A percentile compares a stretch with the other conserved stretches of the same genome.
These are phyloP conservation scores for Bostrychus sinensis DNA, from an alignment of 2,113 vertebrate species.

Conservation along the genomic window DNA sequence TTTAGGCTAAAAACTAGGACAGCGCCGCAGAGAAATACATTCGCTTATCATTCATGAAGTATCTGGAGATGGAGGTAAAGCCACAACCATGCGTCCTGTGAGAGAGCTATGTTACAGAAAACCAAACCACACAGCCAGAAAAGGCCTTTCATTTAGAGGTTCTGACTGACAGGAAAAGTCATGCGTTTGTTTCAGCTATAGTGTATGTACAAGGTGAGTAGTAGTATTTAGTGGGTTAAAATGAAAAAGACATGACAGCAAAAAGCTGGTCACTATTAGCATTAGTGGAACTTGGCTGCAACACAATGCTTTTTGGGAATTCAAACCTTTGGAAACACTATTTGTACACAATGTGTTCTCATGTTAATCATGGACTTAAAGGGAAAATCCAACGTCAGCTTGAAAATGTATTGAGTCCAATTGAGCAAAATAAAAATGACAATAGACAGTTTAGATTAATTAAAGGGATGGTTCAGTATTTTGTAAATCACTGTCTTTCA, in stretches of 20 bases:
- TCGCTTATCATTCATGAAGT: slow-evolving; percentile 71
- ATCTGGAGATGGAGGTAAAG: slow-evolving; percentile 62
- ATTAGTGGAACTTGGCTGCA: slow-evolving; percentile 22
- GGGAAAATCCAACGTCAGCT: slow-evolving; percentile 48
- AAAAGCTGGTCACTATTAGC: slow-evolving; percentile 8
- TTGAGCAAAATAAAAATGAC: not conserved
- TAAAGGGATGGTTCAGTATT: not conserved
- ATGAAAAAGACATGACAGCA: slow-evolving; percentile 15
- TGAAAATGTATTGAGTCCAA: not conserved
- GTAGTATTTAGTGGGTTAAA: slow-evolving; percentile 33
- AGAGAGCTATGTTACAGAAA: slow-evolving; percentile 63
- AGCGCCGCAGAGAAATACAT: slow-evolving; percentile 68
- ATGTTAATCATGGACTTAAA: slow-evolving; percentile 36
- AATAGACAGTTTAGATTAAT: not conserved
- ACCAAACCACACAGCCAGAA: slow-evolving; percentile 66
- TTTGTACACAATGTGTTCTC: slow-evolving; percentile 19
- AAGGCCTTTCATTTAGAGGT: slow-evolving; percentile 67
- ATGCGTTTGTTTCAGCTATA: slow-evolving; percentile 75
- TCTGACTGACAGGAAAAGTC: slow-evolving; percentile 62
- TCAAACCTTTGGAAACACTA: slow-evolving; percentile 34
- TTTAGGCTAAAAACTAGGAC: slow-evolving; percentile 60
- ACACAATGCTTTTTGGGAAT: slow-evolving; percentile 29
- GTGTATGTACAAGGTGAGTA: slow-evolving; percentile 76
- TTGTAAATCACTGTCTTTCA: not conserved
- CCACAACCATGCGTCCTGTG: slow-evolving; percentile 66